phyloP scores from a whole-genome alignment of 2,888 invertebrate species.

The Yponomeuta malinellus region DNA sequence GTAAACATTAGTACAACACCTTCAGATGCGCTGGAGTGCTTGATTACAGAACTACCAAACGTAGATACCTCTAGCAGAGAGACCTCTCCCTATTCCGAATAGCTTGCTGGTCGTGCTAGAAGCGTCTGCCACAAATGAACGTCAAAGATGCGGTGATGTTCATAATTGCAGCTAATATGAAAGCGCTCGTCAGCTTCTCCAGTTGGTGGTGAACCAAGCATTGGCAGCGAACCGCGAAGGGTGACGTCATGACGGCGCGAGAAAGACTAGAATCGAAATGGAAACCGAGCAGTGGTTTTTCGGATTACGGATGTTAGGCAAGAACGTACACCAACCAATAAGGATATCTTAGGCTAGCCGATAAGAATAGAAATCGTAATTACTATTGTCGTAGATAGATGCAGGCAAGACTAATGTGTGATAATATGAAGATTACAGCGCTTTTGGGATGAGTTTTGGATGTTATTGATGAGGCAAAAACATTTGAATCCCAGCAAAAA shows the following conservation, averaged over 20 bases:
- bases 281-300: background rate
- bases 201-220: background rate
- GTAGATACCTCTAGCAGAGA: background rate
- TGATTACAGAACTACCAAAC: background rate
- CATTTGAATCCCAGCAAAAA: too few species aligned
- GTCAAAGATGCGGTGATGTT: too few species aligned
- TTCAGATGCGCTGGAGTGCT: background rate
- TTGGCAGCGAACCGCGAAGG: background rate
- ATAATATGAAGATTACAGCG: background rate
- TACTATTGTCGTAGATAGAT: background rate
- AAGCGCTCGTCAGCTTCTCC: background rate
- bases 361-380: background rate
- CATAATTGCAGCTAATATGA: too few species aligned
- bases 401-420: background rate
- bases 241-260: background rate
- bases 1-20: constrained; percentile 5
- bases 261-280: background rate
- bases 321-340: background rate
- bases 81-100: too few species aligned
- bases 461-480: too few species aligned
- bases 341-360: background rate
- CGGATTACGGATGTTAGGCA: background rate
- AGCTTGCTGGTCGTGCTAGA: too few species aligned
- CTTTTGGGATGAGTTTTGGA: too few species aligned
- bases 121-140: too few species aligned